These are phyloP conservation scores for Arctia plantaginis DNA, from an alignment of 2,888 invertebrate species.

Conservation along the genomic window DNA sequence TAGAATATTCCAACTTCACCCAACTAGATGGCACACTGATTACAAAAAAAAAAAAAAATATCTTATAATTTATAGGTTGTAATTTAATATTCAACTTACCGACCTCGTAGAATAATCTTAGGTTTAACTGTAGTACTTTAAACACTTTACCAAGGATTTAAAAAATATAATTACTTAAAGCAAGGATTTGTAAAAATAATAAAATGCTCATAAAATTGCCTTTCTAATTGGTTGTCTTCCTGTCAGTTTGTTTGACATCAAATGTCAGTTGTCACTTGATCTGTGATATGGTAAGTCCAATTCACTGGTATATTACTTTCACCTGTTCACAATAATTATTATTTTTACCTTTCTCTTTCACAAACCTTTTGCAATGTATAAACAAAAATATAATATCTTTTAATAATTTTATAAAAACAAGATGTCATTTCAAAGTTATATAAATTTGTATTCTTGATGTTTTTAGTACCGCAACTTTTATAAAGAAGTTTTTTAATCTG, in stretches of 20 bases:
- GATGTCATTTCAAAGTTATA: no score
- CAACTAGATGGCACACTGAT: neutral
- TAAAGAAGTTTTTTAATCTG: neutral
- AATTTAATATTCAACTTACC: conserved; percentile 31
- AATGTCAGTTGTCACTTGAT: neutral
- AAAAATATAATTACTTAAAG: neutral
- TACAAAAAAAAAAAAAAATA: neutral
- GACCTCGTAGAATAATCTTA: conserved; percentile 13
- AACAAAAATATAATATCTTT: neutral
- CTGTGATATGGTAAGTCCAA: no score
- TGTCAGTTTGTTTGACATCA: neutral
- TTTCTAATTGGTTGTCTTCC: neutral
- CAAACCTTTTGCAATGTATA: neutral
- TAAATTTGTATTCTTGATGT: no score
- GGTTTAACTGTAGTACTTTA: neutral
- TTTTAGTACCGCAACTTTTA: no score
- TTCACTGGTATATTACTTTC: neutral
- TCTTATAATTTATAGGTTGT: conserved; percentile 15
- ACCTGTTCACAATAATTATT: neutral
- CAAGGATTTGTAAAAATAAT: conserved; percentile 5
- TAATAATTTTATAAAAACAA: neutral
- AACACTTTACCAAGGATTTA: neutral
- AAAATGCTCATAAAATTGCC: conserved; percentile 5
- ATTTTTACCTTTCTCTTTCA: neutral
- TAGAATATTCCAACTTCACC: conserved; percentile 5